Base-by-base conservation (phyloP, 2,797 vertebrate species). In the Sparidentex hasta region DNA sequence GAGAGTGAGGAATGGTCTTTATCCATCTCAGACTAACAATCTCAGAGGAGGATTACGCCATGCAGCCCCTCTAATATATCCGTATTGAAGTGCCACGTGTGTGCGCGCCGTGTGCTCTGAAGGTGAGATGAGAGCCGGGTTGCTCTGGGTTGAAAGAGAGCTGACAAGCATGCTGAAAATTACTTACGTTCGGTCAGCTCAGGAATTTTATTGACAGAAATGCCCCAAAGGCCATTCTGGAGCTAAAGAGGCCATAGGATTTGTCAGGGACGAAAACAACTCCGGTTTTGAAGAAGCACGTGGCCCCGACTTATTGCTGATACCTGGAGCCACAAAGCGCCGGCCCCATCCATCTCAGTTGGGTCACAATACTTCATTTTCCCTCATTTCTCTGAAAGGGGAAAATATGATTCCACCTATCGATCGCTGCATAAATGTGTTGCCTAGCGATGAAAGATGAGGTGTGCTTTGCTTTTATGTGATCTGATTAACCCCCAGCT, bases 341-440 rank as follows among this genome's bases (percentile, higher is more conserved):
- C 17, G 82, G 82, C 71, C 55, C 64, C 78, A 92, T 93, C 79
- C 85, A 86, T 94, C 86, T 90, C 56, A 29, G 71, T 77, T 25
- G 14, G 84, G 85, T 89, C 90, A 87, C 84, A 84, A 88, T 82
- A 84, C 82, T 87, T 93, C 64, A 91, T 92, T 92, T 92, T 83
- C 83, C 80, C 86, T 90, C 86, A 91, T 94, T 93, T 94, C 86
- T 92, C 90, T 91, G 87, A 90, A 90, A 92, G 87, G 89, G 88
- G 82, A 88, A 94, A 93, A 90, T 93, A 90, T 94, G 90, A 94
- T 93, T 94, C 90, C 76, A 70, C 75, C 84, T 86, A 95, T 94
- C 71, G 93, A 95, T 94, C 84, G 81, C 80, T 85, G 88, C 87
- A 91, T 89, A 91, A 93, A 94, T 88, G 91, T 91, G 93, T 91